Evolutionary conservation across 2,888 invertebrate species (phyloP), one percentile per base, ranked within the genome.

Genomic region (Limnephilus rhombicus): DNA sequence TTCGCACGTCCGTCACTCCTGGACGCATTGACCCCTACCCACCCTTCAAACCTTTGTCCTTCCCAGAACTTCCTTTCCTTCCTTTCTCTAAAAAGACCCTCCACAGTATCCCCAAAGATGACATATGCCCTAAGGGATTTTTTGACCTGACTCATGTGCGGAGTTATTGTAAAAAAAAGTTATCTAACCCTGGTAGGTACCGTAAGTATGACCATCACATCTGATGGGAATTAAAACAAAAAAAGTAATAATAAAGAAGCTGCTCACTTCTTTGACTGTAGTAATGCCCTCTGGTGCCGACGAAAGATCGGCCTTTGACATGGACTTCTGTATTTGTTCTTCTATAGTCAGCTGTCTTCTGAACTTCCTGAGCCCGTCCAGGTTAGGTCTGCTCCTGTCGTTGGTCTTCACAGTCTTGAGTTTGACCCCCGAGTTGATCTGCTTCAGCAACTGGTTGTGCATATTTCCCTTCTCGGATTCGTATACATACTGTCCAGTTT

Each of bases 281-380:
- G 37, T 37, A 37, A 89, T 89, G 18, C 88, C 53, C 85, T 97
- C 97, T 80, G 95, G 95, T 93, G 96, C 95, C 93, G 96, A 96
- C 37, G 97, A 95, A 95, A 96, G 82, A 94, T 96, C 96, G 0
- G 97, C 96, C 94, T 97, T 98, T 9, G 98, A 98, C 95, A 97
- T 97, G 0, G 98, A 98, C 95, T 98, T 98, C 94, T 98, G 98
- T 86, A 98, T 97, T 95, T 98, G 98, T 94, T 98, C 98, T 94
- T 98, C 98, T 94, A 98, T 98, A 1, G 98, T 98, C 97, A 98
- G 97, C 95, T 98, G 98, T 94, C 98, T 96, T 91, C 98, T 97
- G 95, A 99, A 98, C 95, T 98, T 98, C 91, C 98, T 96, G 94
- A 99, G 95, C 92, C 99, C 98, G 94, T 97, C 98, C 93, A 99